Base-by-base conservation (phyloP, 2,113 vertebrate species). In the Egretta garzetta region DNA sequence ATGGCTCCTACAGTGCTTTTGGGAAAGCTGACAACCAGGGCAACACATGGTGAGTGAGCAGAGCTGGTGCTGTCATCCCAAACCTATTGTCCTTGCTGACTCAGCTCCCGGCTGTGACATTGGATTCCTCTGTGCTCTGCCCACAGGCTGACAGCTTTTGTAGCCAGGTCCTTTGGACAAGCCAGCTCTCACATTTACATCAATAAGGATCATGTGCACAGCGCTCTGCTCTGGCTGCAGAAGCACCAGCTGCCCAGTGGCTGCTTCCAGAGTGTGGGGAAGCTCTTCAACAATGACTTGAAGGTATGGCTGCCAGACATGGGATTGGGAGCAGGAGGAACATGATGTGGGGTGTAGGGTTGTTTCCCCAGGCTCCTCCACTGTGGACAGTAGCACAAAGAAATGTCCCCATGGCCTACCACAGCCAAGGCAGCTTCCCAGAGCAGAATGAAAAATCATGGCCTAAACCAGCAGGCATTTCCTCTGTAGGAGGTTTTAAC, bases 1-100 rank as follows among this genome's bases (percentile, higher is more conserved):
- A 97, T 58, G 98, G 98, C 12, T 98, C 98, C 64, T 99, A 98
- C 92, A 99, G 98, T 4, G 98, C 99, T 43, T 99, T 99, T 97
- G 98, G 98, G 79, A 68, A 96, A 32, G 96, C 92, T 55, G 60
- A 94, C 13, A 9, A 52, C 1, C 66, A 97, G 4, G 98, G 98
- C 19, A 99, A 99, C 86, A 99, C 98, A 2, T 99, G 99, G 99
- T 99, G 88, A 98, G 98, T 80, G 68, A 52, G 19, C 13, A 64
- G 26, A 60, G 26, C 9, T 59, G 32, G 50, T 53, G 4, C 3
- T 23, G 33, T 53, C 60, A 62, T 5, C 59, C 55, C 43, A 74
- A 81, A 77, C 12, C 33, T 24, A 3, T 24, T 4, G 1, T 26
- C 30, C 47, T 83, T 77, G 16, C 56, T 71, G 14, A 7, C 52